Evolutionary conservation across 2,888 invertebrate genomes (phyloP), one percentile per base, ranked within the genome.

Genomic region (Thysanoteuthis rhombus): DNA sequence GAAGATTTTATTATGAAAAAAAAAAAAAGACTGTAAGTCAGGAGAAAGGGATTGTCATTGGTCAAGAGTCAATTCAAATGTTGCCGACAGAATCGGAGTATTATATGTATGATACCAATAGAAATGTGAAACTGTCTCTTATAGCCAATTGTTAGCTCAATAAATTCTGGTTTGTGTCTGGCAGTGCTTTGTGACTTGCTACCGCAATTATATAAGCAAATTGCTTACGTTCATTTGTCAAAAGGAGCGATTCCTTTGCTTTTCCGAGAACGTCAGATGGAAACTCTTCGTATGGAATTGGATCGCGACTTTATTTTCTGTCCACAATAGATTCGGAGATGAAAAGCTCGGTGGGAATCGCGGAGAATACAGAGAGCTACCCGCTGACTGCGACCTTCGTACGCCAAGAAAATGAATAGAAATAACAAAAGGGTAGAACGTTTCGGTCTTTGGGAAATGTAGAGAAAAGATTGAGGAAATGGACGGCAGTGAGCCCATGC

Each of bases 301-400:
- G 75, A 75, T 75, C 75, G 16, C 0, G n/a, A 75, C 19, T n/a
- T 36, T 75, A 75, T 75, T 75, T 75, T 75, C 75, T 75, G 3
- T 19, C 25, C 22, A 25, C 28, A 52, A 52, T n/a, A 75, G 75
- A 36, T 36, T 36, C 16, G 16, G 19, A 36, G n/a, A 3, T 75
- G 75, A 75, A 75, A 75, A 75, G 75, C 75, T 75, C 75, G n/a
- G 75, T n/a, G n/a, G 75, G 75, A 75, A n/a, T 75, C n/a, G 75
- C 75, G 2, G 75, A 75, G 75, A 75, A 75, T 75, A 2, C 75
- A 36, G 75, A 16, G 36, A n/a, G 75, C n/a, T n/a, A 75, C 4
- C 12, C 75, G n/a, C n/a, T 1, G n/a, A 12, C 75, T 1, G n/a
- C n/a, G 75, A n/a, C 36, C n/a, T 75, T 36, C n/a, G 75, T 16